phyloP scores from a whole-genome alignment of 2,113 vertebrate species.

The Thunnus thynnus region DNA sequence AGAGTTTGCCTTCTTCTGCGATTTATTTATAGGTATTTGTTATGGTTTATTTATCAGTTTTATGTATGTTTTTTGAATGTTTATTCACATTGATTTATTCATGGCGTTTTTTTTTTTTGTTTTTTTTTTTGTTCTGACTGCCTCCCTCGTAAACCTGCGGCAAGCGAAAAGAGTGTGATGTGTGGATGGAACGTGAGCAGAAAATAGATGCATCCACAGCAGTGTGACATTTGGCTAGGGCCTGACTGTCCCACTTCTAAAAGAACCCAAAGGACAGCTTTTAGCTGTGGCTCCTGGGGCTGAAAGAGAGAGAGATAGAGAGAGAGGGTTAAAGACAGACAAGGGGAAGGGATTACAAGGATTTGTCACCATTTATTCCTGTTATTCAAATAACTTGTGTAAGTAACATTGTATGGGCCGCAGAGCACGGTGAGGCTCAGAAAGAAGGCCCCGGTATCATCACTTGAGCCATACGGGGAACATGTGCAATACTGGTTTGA shows the following conservation, averaged over 20 bases:
- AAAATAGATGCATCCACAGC: constrained; percentile 67
- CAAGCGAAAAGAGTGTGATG: constrained; percentile 39
- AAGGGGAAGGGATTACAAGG: constrained; percentile 58
- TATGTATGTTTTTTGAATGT: constrained; percentile 69
- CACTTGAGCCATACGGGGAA: constrained; percentile 53
- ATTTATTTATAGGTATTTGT: constrained; percentile 67
- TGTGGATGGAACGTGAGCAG: constrained; percentile 61
- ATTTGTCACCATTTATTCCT: constrained; percentile 62
- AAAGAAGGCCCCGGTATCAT: constrained; percentile 22
- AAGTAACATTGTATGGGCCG: constrained; percentile 54
- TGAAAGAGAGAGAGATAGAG: constrained; percentile 40
- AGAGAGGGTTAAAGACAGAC: constrained; percentile 53
- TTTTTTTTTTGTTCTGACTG: not conserved
- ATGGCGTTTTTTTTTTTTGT: constrained; percentile 19
- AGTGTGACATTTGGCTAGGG: constrained; percentile 76
- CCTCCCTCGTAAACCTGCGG: constrained; percentile 52
- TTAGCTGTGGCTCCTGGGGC: constrained; percentile 67
- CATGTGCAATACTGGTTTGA: constrained; percentile 67
- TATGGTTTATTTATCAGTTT: constrained; percentile 75
- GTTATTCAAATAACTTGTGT: constrained; percentile 62
- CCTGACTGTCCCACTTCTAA: constrained; percentile 70
- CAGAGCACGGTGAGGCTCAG: constrained; percentile 36
- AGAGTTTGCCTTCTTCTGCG: constrained; percentile 54
- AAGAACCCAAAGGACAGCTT: constrained; percentile 67
- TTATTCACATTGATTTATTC: constrained; percentile 76